phyloP scores from a whole-genome alignment of 1,140 invertebrate genomes.

The Euschistus heros region DNA sequence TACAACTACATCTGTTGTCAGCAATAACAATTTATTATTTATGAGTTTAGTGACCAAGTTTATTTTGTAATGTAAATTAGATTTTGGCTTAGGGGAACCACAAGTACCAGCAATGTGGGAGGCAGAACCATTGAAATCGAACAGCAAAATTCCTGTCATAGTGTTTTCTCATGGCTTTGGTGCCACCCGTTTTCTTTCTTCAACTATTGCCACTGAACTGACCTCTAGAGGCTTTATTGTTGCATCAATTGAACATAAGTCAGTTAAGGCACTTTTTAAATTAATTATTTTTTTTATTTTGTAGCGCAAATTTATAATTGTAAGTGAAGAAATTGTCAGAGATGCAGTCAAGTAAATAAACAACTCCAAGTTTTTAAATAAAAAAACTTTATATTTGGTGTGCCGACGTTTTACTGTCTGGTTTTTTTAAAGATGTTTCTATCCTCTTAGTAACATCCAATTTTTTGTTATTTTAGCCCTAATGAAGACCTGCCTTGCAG shows the following conservation, averaged over 20 bases:
- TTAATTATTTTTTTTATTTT: background rate
- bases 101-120: constrained; percentile 47
- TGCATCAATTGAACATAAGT: constrained; percentile 52
- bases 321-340: no score
- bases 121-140: constrained; percentile 33
- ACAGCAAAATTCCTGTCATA: constrained; percentile 44
- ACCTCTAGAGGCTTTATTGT: constrained; percentile 56
- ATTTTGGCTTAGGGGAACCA: constrained; percentile 35
- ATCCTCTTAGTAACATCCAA: no score
- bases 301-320: background rate
- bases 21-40: no score
- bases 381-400: no score
- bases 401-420: no score
- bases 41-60: constrained; percentile 1
- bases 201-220: constrained; percentile 46
- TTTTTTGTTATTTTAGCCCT: no score
- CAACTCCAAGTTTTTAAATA: no score
- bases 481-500: no score
- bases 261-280: constrained; percentile 3
- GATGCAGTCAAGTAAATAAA: no score
- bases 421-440: no score
- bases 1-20: no score
- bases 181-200: constrained; percentile 49
- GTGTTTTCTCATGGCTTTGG: constrained; percentile 58
- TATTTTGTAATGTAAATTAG: background rate